A percentile compares a stretch with the other conserved stretches of the same genome.
Conservation (phyloP, 2,888 invertebrate species). For the Galerucella nymphaeae region DNA sequence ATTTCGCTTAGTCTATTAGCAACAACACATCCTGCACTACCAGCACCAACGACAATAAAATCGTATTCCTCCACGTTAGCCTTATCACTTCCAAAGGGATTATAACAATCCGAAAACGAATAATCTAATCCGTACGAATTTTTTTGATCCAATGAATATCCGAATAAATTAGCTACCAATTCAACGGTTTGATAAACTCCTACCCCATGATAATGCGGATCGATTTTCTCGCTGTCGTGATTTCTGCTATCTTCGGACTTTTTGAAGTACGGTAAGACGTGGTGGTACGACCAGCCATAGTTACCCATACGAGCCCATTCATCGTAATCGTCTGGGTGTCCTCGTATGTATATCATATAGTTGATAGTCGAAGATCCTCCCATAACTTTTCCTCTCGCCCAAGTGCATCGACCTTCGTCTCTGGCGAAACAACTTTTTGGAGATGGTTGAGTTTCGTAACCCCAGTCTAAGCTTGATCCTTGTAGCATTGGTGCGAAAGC, state of each 20-base stretch:
- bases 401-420: conserved; percentile 69
- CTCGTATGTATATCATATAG: conserved; percentile 75
- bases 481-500: conserved; percentile 72
- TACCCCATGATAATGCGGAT: conserved; percentile 70
- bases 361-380: conserved; percentile 77
- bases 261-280: conserved; percentile 77
- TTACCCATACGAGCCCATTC: conserved; percentile 74
- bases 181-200: conserved; percentile 75
- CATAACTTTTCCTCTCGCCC: conserved; percentile 74
- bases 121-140: conserved; percentile 54
- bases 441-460: conserved; percentile 75
- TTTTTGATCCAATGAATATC: conserved; percentile 71
- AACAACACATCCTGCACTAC: conserved; percentile 76
- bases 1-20: conserved; percentile 74
- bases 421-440: conserved; percentile 71
- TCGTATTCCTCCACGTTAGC: conserved; percentile 60
- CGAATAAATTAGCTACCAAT: conserved; percentile 69
- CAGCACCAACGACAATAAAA: conserved; percentile 75
- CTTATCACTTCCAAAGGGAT: conserved; percentile 38
- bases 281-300: conserved; percentile 72
- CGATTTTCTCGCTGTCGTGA: conserved; percentile 63
- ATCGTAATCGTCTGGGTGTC: conserved; percentile 72
- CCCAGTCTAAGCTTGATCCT: conserved; percentile 77
- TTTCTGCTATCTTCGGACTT: conserved; percentile 75
- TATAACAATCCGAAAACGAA: conserved; percentile 33